Evolutionary conservation across 2,113 vertebrate genomes (phyloP).

Genomic region (Vulpes vulpes): DNA sequence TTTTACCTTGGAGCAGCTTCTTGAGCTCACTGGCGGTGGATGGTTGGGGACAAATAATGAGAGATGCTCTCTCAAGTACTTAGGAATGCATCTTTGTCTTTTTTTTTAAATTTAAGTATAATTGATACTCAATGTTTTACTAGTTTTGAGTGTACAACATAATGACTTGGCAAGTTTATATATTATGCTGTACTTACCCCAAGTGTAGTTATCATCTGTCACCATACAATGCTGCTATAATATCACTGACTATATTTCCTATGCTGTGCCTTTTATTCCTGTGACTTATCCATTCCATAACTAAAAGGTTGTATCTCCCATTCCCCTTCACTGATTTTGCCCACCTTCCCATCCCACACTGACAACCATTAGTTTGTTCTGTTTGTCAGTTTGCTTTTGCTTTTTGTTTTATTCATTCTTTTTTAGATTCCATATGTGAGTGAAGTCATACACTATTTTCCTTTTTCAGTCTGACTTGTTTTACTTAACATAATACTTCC

Average conservation of each 20-base stretch:
- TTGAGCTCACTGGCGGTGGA: background rate
- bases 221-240: background rate
- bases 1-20: background rate
- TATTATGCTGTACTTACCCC: background rate
- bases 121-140: background rate
- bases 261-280: background rate
- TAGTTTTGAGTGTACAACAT: background rate
- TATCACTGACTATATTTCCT: background rate
- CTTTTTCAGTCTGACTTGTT: background rate
- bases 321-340: background rate
- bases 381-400: background rate
- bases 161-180: background rate
- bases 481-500: background rate
- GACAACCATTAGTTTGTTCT: background rate
- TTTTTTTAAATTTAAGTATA: background rate
- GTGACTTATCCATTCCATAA: background rate
- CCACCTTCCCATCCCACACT: background rate
- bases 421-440: background rate
- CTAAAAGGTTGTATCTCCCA: background rate
- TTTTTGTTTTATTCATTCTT: background rate
- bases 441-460: background rate
- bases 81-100: background rate
- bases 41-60: background rate
- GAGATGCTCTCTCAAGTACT: background rate
- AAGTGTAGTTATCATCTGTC: background rate